Evolutionary conservation across 1,140 invertebrate genomes (phyloP), one percentile per base, ranked within the genome.

Genomic region (Ericerus pela): DNA sequence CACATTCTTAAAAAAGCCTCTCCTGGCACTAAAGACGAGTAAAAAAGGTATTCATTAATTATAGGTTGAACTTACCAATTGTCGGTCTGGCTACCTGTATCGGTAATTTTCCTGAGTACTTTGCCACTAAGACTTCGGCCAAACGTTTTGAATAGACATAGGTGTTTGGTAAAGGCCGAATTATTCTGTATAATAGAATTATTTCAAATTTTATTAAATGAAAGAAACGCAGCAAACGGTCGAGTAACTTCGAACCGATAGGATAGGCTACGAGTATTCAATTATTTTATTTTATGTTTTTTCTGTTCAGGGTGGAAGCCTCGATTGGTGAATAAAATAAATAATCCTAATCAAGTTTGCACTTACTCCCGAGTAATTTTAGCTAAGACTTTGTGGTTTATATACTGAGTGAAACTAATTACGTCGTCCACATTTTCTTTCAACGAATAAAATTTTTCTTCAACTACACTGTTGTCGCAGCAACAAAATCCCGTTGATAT

Each of bases 401-500:
- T 72, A 82, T 82, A 87, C 59, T 77, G 67, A 1, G 79, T 74
- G 14, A 82, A 66, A 41, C 75, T 73, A 55, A 86, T 79, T 2
- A 87, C 70, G 41, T 85, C 79, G 28, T 81, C 67, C 0, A 82
- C 82, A 62, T 83, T 72, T 16, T 78, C 73, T 1, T 75, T 73
- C 6, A 76, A 72, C 51, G 79, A 76, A 61, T 83, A 83, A 2
- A 79, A 72, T 66, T 74, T 73, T 66, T 86, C 82, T 52, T 76
- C 73, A 64, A 84, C 72, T 38, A 78, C 75, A 1, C 79, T 75
- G 59, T 78, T 73, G 62, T 84, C 82, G 27, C 80, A 77, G 59
- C 84, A 80, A 65, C 82, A 84, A 60, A 84, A 84, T 0, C 82
- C 81, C 0, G 82, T 85, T 5, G 82, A 84, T 2, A 84, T 64